phyloP scores from a whole-genome alignment of 2,888 invertebrate genomes.

The Cantharis rustica region DNA sequence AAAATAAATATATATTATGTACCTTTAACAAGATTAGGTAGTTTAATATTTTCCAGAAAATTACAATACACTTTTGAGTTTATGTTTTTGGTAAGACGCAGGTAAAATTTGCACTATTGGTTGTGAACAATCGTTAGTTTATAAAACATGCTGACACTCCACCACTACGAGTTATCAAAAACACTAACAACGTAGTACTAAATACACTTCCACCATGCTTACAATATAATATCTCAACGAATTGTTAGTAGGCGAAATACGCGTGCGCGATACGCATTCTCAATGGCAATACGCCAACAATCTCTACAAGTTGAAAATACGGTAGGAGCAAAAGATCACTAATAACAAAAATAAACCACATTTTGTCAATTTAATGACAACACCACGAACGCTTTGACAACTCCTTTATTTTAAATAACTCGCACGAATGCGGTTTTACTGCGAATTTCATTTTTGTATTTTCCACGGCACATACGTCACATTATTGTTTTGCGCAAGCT shows the following conservation, averaged over 20 bases:
- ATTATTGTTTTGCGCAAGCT: background rate
- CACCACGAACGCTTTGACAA: background rate
- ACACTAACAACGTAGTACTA: constrained; percentile 30
- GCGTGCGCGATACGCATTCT: constrained; percentile 10
- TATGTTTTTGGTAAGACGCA: background rate
- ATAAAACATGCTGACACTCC: background rate
- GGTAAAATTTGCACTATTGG: background rate
- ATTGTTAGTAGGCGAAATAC: constrained; percentile 16
- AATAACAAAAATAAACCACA: background rate
- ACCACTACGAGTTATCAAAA: constrained; percentile 18
- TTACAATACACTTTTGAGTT: background rate
- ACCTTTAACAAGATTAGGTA: background rate
- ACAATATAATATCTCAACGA: constrained; percentile 20
- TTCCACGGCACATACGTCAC: background rate
- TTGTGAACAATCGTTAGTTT: background rate
- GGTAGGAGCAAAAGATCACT: background rate
- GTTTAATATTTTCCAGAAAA: background rate
- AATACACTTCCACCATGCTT: constrained; percentile 25
- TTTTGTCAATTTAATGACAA: background rate
- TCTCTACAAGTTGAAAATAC: background rate
- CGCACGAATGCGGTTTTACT: background rate
- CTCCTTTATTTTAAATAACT: background rate
- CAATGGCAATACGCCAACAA: background rate
- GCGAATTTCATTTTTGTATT: background rate
- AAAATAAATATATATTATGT: background rate